A percentile compares a stretch with the other conserved stretches of the same genome.
These are phyloP conservation scores for Tromatobia lineatoria DNA, from an alignment of 2,888 invertebrate genomes.

Conservation along the genomic window DNA sequence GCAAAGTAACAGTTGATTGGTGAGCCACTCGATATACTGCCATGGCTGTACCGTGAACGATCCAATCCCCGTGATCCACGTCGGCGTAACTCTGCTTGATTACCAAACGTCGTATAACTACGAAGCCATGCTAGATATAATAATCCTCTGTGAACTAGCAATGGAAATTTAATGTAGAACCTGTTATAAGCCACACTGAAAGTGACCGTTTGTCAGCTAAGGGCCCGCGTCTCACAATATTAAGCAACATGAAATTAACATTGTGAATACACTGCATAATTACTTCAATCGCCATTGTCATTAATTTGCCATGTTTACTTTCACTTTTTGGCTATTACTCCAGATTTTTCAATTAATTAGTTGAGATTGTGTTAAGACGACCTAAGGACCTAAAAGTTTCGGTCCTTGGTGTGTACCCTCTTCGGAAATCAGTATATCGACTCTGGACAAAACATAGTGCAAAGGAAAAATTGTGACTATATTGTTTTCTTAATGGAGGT, in stretches of 20 bases:
- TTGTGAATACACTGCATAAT: neutral
- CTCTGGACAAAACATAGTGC: too few relatives aligned
- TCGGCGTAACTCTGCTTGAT: slow-evolving; percentile 66
- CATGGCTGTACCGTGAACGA: slow-evolving; percentile 25
- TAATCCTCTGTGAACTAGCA: slow-evolving; percentile 24
- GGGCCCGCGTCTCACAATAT: neutral
- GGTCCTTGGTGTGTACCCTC: too few relatives aligned
- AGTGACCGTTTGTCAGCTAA: neutral
- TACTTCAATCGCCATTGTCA: neutral
- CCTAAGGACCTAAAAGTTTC: too few relatives aligned
- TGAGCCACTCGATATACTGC: slow-evolving; percentile 68
- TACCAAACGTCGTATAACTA: slow-evolving; percentile 61
- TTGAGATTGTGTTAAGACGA: too few relatives aligned
- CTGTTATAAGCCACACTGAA: slow-evolving; percentile 4
- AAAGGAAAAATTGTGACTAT: too few relatives aligned
- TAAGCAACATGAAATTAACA: neutral
- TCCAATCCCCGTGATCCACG: slow-evolving; percentile 39
- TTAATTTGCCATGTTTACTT: too few relatives aligned
- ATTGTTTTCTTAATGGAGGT: too few relatives aligned
- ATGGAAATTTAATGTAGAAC: slow-evolving; percentile 8
- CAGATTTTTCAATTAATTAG: too few relatives aligned
- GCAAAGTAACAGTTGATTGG: slow-evolving; percentile 75
- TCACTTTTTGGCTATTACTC: too few relatives aligned
- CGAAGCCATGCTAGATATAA: slow-evolving; percentile 33
- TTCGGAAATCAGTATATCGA: too few relatives aligned